Evolutionary conservation across 1,140 invertebrate species (phyloP).

Genomic region (Euwallacea fornicatus): DNA sequence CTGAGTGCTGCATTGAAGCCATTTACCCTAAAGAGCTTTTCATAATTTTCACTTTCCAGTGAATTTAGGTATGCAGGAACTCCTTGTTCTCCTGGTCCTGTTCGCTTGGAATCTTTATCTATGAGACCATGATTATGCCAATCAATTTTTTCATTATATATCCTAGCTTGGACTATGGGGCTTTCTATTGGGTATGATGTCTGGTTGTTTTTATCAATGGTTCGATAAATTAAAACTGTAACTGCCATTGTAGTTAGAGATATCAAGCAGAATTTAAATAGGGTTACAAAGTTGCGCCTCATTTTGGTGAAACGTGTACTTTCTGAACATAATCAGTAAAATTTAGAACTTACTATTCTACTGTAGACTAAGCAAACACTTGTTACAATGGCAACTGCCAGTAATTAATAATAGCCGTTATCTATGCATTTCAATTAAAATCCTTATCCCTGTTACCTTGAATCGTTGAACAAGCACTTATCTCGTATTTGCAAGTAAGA

Average conservation of each 20-base stretch:
- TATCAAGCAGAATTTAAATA: conserved; percentile 50
- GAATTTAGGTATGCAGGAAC: conserved; percentile 62
- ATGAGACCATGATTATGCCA: conserved; percentile 85
- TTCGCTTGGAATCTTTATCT: conserved; percentile 65
- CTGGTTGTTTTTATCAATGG: conserved; percentile 37
- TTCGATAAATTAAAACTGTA: conserved; percentile 48
- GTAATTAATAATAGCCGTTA: neutral
- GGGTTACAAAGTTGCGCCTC: conserved; percentile 50
- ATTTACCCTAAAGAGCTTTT: conserved; percentile 74
- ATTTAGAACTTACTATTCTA: too few species aligned
- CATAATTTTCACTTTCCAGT: conserved; percentile 62
- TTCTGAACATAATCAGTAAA: neutral
- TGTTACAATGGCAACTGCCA: neutral
- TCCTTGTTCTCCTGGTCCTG: conserved; percentile 76
- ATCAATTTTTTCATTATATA: conserved; percentile 65
- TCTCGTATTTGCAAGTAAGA: too few species aligned
- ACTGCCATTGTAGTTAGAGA: conserved; percentile 46
- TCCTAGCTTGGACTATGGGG: conserved; percentile 19
- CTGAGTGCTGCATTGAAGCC: conserved; percentile 90
- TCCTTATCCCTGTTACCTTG: conserved; percentile 22
- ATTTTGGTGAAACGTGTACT: conserved; percentile 32
- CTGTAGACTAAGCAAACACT: too few species aligned
- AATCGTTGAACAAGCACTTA: neutral
- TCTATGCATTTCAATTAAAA: neutral
- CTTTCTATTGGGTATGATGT: conserved; percentile 3